Evolutionary conservation across 2,797 vertebrate genomes (phyloP).

Genomic region (Melanotaenia maccullochi): DNA sequence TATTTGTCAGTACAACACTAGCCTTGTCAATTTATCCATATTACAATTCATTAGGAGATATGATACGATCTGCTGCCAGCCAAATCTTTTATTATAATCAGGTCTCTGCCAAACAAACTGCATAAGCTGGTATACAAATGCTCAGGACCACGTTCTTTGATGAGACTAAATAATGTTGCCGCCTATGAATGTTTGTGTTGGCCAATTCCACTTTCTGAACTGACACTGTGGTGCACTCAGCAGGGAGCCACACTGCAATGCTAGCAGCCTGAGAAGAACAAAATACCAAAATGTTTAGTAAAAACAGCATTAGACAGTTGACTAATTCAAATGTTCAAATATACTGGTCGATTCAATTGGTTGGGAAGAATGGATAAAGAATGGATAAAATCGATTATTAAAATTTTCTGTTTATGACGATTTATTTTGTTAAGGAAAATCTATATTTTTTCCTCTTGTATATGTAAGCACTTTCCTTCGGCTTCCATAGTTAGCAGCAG

Average conservation of each 20-base stretch:
- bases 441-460: too few relatives aligned
- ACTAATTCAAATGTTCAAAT: background rate
- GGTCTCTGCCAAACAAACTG: conserved; percentile 9
- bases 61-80: conserved; percentile 19
- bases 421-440: too few relatives aligned
- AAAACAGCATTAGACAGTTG: background rate
- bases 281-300: background rate
- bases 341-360: background rate
- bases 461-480: too few relatives aligned
- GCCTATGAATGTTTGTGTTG: background rate
- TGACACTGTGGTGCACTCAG: background rate
- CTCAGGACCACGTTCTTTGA: background rate
- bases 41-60: conserved; percentile 10
- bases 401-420: too few relatives aligned
- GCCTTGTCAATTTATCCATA: conserved; percentile 6
- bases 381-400: too few relatives aligned
- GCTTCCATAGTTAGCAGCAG: too few relatives aligned
- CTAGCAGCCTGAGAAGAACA: background rate
- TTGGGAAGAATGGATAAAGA: too few relatives aligned
- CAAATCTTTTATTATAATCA: conserved; percentile 6
- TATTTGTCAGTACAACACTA: conserved; percentile 3
- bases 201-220: conserved; percentile 3
- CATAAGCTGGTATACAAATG: conserved; percentile 15
- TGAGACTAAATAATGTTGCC: conserved; percentile 11
- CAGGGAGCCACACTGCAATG: background rate